Conservation (phyloP, 1,140 invertebrate genomes). For the Aporrectodea caliginosa region DNA sequence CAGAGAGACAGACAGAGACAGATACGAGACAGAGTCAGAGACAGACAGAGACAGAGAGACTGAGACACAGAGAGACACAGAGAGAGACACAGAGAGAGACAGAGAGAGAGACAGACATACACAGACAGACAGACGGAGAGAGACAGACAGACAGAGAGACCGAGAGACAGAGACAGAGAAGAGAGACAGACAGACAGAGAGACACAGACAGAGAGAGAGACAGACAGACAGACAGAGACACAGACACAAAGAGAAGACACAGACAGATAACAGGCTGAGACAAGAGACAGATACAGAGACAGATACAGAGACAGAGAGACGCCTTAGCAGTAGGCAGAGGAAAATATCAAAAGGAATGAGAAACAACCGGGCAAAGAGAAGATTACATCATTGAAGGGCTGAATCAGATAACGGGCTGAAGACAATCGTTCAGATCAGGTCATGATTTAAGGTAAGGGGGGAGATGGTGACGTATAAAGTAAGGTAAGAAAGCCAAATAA, state of each 20-base stretch:
- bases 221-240: background rate
- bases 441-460: background rate
- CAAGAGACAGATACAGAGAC: background rate
- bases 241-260: background rate
- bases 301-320: background rate
- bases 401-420: background rate
- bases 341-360: too few relatives aligned
- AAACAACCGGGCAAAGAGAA: background rate
- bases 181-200: background rate
- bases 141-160: constrained; percentile 5
- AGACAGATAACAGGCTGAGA: background rate
- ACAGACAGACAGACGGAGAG: constrained; percentile 23
- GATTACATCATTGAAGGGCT: background rate
- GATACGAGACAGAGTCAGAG: too few relatives aligned
- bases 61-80: constrained; percentile 20
- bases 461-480: background rate
- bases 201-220: constrained; percentile 7
- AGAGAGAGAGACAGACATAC: background rate
- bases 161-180: constrained; percentile 10
- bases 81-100: constrained; percentile 28
- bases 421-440: background rate
- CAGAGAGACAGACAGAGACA: too few relatives aligned
- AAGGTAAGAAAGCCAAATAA: too few relatives aligned
- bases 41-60: constrained; percentile 44
- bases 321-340: too few relatives aligned